Evolutionary conservation across 1,140 invertebrate species (phyloP).

Genomic region (Zaprionus taronus): DNA sequence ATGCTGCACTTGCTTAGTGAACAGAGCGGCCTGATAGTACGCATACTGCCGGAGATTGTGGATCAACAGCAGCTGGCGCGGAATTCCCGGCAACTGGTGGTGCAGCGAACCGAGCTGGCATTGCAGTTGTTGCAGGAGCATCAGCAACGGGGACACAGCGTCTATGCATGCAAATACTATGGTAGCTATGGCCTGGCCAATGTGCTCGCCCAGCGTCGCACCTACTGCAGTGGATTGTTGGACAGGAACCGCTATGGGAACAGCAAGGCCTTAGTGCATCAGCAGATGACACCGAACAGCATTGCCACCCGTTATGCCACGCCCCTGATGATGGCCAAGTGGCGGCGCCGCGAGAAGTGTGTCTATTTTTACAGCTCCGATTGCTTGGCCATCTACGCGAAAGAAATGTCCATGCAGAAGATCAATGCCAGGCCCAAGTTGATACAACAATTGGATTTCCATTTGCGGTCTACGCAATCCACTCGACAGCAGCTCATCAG

Average conservation of each 20-base stretch:
- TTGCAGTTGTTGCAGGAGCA: slow-evolving; percentile 56
- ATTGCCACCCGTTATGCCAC: slow-evolving; percentile 62
- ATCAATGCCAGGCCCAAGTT: slow-evolving; percentile 62
- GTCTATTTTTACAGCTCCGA: slow-evolving; percentile 74
- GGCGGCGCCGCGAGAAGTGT: slow-evolving; percentile 59
- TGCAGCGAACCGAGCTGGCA: slow-evolving; percentile 47
- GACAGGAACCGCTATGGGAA: slow-evolving; percentile 72
- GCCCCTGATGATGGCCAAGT: slow-evolving; percentile 71
- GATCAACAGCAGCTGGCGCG: slow-evolving; percentile 31
- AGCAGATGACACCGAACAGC: slow-evolving; percentile 50
- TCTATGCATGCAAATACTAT: slow-evolving; percentile 70
- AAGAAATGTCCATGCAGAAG: slow-evolving; percentile 72
- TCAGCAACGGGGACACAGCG: slow-evolving; percentile 50
- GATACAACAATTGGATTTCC: slow-evolving; percentile 68
- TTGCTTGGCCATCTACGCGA: slow-evolving; percentile 71
- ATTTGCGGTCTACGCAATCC: slow-evolving; percentile 38
- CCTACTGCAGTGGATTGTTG: slow-evolving; percentile 68
- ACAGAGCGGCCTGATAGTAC: slow-evolving; percentile 63
- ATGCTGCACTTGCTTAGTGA: slow-evolving; percentile 63
- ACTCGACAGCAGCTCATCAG: slow-evolving; percentile 45
- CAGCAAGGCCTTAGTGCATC: slow-evolving; percentile 64
- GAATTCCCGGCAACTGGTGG: slow-evolving; percentile 64
- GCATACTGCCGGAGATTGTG: slow-evolving; percentile 60
- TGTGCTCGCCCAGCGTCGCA: slow-evolving; percentile 53
- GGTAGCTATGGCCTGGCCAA: slow-evolving; percentile 68